phyloP scores from a whole-genome alignment of 1,140 invertebrate species.

The Phymorhynchus buccinoides region DNA sequence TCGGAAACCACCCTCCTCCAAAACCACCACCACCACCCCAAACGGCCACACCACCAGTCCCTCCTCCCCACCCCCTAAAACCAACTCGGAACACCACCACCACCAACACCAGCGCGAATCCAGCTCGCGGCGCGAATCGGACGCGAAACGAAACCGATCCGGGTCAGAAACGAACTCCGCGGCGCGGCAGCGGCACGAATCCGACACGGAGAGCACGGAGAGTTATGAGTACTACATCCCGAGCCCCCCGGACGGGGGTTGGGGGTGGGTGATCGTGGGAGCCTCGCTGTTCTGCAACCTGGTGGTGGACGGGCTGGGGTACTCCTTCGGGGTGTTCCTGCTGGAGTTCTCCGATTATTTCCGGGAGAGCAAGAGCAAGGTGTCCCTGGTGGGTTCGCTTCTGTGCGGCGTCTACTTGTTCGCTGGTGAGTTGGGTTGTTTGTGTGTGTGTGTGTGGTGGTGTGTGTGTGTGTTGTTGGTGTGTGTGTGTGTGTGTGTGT shows the following conservation, averaged over 20 bases:
- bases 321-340: constrained; percentile 92
- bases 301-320: constrained; percentile 93
- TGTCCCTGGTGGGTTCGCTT: constrained; percentile 87
- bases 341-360: constrained; percentile 90
- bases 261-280: constrained; percentile 83
- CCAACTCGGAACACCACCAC: background rate
- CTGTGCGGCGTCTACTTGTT: constrained; percentile 68
- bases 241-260: constrained; percentile 86
- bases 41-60: background rate
- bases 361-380: constrained; percentile 85
- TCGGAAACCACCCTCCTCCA: background rate
- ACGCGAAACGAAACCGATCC: constrained; percentile 27
- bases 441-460: too few relatives aligned
- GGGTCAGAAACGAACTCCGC: too few relatives aligned
- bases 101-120: background rate
- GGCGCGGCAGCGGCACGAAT: constrained; percentile 47
- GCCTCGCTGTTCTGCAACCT: constrained; percentile 91
- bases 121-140: constrained; percentile 45
- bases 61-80: background rate
- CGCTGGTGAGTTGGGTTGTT: constrained; percentile 57
- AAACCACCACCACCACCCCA: background rate
- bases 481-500: too few relatives aligned
- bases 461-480: too few relatives aligned
- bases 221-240: constrained; percentile 60
- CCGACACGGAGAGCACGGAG: constrained; percentile 51